Base-by-base conservation (phyloP, 2,113 vertebrate genomes). In the Albula glossodonta region DNA sequence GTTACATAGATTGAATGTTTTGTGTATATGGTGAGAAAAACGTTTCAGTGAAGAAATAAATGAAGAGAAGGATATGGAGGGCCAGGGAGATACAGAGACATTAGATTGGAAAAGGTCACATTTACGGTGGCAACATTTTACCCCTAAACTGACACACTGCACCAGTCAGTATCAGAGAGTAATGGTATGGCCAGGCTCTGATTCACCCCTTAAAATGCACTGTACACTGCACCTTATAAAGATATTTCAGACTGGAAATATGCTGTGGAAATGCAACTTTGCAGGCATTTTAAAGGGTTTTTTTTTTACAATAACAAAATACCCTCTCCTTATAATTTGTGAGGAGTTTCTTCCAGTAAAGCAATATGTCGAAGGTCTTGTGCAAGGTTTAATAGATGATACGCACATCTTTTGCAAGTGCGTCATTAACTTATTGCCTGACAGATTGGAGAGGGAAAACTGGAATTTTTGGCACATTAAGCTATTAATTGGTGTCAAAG, bases 321-420 rank as follows among this genome's bases (percentile, higher is more conserved):
- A 74, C 11, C 22, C 22, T 74, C 31, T 74, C 19, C 9, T n/a
- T 74, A 9, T 31, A 9, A 31, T 74, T 74, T 74, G 10, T 8
- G 15, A 74, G 5, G 8, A 10, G 5, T 22, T 2, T 7, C n/a
- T n/a, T 74, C 22, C 70, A 31, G 10, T 31, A 25, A 31, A 74
- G 70, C 70, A 74, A 74, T 74, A n/a, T 8, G 8, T 74, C 31
- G 8, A 8, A 77, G 66, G 66, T 66, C 50, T 25, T 25, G 3
- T 5, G 52, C 49, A 53, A 41, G 53, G 48, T 53, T 78, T 84
- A 48, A 49, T 17, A 51, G 83, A 56, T 77, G 12, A 10, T 22
- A 63, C 56, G 12, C 15, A 66, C 60, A 17, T 60, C 56, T 80
- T 85, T 63, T 9, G 2, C 83, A 78, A 83, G 52, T 83, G 81